Evolutionary conservation across 2,797 vertebrate species (phyloP).

Genomic region (Spinibarbus caldwelli): DNA sequence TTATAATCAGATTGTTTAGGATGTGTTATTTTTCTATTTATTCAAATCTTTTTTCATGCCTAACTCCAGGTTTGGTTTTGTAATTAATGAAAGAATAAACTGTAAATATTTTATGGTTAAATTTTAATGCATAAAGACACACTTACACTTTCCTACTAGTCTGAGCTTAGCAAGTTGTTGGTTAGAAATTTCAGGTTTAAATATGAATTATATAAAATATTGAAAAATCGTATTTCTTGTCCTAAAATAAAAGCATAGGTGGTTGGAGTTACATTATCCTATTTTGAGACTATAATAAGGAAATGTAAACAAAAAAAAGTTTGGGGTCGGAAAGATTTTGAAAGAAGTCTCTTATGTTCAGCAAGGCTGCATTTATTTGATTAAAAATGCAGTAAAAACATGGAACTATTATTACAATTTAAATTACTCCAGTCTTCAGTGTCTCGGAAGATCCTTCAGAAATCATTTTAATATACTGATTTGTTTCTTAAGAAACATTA

Average conservation of each 20-base stretch:
- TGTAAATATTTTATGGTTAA: not conserved
- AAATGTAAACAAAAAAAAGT: no score
- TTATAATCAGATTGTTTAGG: not conserved
- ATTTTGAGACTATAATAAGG: no score
- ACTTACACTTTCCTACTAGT: not conserved
- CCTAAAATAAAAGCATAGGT: no score
- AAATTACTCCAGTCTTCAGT: not conserved
- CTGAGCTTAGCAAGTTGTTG: not conserved
- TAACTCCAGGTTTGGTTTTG: not conserved
- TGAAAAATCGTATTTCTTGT: not conserved
- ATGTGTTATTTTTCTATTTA: not conserved
- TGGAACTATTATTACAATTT: not conserved
- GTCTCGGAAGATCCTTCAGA: not conserved
- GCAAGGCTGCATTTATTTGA: not conserved
- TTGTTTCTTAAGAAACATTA: not conserved
- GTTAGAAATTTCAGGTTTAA: not conserved
- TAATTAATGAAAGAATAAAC: not conserved
- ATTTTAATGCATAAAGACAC: not conserved
- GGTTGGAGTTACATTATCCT: no score
- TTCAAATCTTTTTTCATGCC: not conserved
- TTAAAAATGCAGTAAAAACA: not conserved
- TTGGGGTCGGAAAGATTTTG: not conserved
- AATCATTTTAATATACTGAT: not conserved
- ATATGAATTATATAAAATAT: not conserved
- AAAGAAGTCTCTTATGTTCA: not conserved